A percentile compares a stretch with the other conserved stretches of the same genome.
phyloP scores from a whole-genome alignment of 2,888 invertebrate genomes.

The Tholera decimalis region DNA sequence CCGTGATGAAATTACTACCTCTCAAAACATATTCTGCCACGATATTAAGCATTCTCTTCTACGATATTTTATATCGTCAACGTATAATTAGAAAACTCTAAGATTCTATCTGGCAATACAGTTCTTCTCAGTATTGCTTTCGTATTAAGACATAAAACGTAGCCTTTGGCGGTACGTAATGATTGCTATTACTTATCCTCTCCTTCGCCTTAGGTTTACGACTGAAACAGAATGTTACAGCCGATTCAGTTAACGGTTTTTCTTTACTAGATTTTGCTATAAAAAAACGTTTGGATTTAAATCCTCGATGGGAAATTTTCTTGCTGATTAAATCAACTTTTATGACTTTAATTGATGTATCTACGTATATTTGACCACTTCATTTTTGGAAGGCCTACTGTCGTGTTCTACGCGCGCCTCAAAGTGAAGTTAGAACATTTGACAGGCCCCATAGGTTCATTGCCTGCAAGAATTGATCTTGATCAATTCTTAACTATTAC shows the following conservation, averaged over 20 bases:
- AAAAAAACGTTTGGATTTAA: slow-evolving; percentile 3
- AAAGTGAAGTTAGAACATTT: no score
- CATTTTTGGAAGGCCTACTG: no score
- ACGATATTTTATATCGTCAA: background rate
- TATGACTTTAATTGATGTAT: no score
- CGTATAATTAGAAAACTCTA: slow-evolving; percentile 33
- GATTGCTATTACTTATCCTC: slow-evolving; percentile 30
- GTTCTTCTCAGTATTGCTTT: slow-evolving; percentile 44
- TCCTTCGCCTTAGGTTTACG: slow-evolving; percentile 43
- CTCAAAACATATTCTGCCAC: background rate
- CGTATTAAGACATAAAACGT: slow-evolving; percentile 49
- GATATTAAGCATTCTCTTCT: background rate
- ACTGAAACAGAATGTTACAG: slow-evolving; percentile 25
- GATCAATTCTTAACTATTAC: no score
- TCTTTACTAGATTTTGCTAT: slow-evolving; percentile 15
- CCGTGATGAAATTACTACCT: no score
- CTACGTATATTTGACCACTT: no score
- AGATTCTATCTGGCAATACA: slow-evolving; percentile 26
- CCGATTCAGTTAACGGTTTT: slow-evolving; percentile 50
- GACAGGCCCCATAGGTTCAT: no score
- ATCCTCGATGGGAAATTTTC: background rate
- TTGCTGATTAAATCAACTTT: background rate
- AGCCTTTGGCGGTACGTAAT: slow-evolving; percentile 51
- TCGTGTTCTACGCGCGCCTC: no score
- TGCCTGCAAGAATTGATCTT: no score